Conservation (phyloP, 1,140 invertebrate species). For the Manduca sexta region DNA sequence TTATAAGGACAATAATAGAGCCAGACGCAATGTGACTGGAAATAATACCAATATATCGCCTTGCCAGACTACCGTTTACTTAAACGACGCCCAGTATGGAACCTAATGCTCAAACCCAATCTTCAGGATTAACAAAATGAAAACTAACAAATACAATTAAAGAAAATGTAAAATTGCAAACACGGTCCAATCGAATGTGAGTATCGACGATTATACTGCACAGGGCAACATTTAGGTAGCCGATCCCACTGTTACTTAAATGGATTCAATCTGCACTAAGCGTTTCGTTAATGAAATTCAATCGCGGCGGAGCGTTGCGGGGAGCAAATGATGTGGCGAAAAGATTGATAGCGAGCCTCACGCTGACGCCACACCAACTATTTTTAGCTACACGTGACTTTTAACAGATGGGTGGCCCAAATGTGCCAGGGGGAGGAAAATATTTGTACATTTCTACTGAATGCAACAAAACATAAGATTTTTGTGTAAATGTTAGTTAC, state of each 20-base stretch:
- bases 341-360: conserved; percentile 58
- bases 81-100: neutral
- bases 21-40: no score
- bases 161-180: neutral
- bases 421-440: neutral
- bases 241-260: conserved; percentile 61
- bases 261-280: conserved; percentile 71
- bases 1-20: no score
- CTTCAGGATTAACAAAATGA: no score
- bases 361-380: conserved; percentile 11
- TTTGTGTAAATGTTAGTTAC: no score
- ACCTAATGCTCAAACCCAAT: neutral
- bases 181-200: neutral
- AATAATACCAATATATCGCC: no score
- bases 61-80: no score
- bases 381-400: conserved; percentile 18
- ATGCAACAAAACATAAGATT: no score
- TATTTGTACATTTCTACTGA: neutral
- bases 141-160: no score
- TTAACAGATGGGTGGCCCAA: conserved; percentile 1
- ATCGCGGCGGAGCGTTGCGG: conserved; percentile 48
- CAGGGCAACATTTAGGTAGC: conserved; percentile 36
- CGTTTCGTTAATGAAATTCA: conserved; percentile 72
- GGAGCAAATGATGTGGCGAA: conserved; percentile 69
- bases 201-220: conserved; percentile 22